Evolutionary conservation across 2,888 invertebrate genomes (phyloP).

Genomic region (Hydroisotoma schaefferi): DNA sequence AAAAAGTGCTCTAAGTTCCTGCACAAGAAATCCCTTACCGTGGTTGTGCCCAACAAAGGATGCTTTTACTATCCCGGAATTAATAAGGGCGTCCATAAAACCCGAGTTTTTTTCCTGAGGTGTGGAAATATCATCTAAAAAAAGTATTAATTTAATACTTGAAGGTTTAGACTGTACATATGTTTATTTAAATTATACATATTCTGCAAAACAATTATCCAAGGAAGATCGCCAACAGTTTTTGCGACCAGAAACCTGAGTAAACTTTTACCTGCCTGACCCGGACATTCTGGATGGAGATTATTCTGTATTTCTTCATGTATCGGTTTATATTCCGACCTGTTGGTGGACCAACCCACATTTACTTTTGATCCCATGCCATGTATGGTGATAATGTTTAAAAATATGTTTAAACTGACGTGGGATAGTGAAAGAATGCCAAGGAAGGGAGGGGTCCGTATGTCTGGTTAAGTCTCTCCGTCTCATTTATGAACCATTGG

Average conservation of each 20-base stretch:
- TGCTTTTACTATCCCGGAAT: constrained; percentile 28
- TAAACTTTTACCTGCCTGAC: constrained; percentile 36
- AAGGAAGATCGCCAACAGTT: too few species aligned
- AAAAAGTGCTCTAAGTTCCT: neutral
- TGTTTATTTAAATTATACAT: neutral
- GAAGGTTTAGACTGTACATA: neutral
- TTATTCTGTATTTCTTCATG: constrained; percentile 23
- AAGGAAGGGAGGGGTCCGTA: constrained; percentile 36
- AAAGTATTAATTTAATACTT: constrained; percentile 5
- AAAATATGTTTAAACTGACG: constrained; percentile 19
- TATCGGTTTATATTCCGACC: constrained; percentile 32
- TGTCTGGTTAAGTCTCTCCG: constrained; percentile 15
- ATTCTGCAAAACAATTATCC: neutral
- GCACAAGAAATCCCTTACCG: constrained; percentile 17
- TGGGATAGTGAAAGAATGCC: constrained; percentile 41
- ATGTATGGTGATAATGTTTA: neutral
- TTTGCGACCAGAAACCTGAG: too few species aligned
- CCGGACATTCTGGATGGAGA: constrained; percentile 37
- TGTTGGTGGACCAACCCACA: neutral
- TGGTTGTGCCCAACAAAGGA: constrained; percentile 41
- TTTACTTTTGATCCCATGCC: neutral
- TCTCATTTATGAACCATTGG: constrained; percentile 30
- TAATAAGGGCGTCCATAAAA: constrained; percentile 31
- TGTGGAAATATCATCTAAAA: constrained; percentile 36
- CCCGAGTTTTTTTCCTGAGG: constrained; percentile 40